phyloP scores from a whole-genome alignment of 2,113 vertebrate genomes.

The Melospiza georgiana region DNA sequence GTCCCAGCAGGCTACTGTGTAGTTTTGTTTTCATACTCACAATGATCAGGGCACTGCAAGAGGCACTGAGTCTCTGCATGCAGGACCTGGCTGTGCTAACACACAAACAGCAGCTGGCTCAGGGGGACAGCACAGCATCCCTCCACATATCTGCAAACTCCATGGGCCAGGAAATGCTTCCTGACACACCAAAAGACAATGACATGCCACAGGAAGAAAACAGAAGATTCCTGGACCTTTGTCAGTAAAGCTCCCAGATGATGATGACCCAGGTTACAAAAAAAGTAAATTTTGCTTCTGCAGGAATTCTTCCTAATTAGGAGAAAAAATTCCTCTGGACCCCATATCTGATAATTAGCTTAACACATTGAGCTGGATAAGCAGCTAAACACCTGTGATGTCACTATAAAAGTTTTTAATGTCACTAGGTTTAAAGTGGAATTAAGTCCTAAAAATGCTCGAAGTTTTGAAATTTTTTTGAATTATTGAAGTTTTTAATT shows the following conservation, averaged over 20 bases:
- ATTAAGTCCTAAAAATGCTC: neutral
- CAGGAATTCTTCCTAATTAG: neutral
- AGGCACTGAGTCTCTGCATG: neutral
- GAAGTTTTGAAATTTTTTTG: neutral
- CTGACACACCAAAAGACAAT: neutral
- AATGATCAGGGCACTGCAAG: neutral
- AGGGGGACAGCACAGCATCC: neutral
- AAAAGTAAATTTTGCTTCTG: neutral
- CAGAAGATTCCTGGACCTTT: neutral
- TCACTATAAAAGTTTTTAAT: neutral
- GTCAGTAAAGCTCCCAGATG: neutral
- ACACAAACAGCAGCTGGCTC: neutral
- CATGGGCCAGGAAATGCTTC: neutral
- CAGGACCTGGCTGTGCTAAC: neutral
- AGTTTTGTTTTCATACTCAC: neutral
- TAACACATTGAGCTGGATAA: neutral
- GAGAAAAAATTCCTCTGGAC: neutral
- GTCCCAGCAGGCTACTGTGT: neutral
- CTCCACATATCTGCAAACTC: rapidly evolving
- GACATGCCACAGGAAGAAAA: neutral
- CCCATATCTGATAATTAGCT: neutral
- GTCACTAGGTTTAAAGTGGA: neutral
- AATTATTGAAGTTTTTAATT: neutral
- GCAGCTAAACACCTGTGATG: neutral
- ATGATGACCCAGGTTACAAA: neutral